Base-by-base conservation (phyloP, 2,113 vertebrate species). In the Lanius collurio region DNA sequence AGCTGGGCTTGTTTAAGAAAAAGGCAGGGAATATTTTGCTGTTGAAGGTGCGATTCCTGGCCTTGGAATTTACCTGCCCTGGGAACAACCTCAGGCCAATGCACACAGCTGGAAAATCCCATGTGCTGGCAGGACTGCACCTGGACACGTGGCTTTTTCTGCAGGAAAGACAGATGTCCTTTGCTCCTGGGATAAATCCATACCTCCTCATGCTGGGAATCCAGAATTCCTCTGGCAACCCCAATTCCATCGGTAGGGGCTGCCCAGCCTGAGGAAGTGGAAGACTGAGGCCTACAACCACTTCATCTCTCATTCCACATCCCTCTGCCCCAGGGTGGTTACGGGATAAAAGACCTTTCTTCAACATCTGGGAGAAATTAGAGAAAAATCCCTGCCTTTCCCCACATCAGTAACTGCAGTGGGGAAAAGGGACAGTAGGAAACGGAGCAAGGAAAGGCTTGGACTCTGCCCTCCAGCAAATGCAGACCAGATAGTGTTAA, bases 321-420 rank as follows among this genome's bases (percentile, higher is more conserved):
- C n/a, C 67, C 55, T 75, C 59, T 89, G 75, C 39, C 44, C 33
- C 20, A 10, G 4, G 17, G 30, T n/a, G 53, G n/a, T 9, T 41
- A 11, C 60, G 62, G 86, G 53, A 90, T 75, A 88, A 96, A 89
- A 63, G 50, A 50, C 19, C 68, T 90, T 93, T 90, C 86, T 89
- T 90, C 63, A 67, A 12, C 91, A 96, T 82, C 83, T 93, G 92
- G 78, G 49, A 94, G 30, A 60, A 68, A 83, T 87, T 93, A 88
- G 56, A 77, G 64, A 30, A 59, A 87, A 77, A 63, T n/a, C 39
- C 3, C 3, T 28, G 46, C 23, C 20, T 65, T 81, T 86, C 28
- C 52, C 30, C 5, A 1, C 3, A 21, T 41, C 49, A 71, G 11
- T 19, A 26, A 57, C 47, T 19, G 35, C n/a, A 71, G 8, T 5